Base-by-base conservation (phyloP, 2,888 invertebrate genomes). In the Epinotia ramella region DNA sequence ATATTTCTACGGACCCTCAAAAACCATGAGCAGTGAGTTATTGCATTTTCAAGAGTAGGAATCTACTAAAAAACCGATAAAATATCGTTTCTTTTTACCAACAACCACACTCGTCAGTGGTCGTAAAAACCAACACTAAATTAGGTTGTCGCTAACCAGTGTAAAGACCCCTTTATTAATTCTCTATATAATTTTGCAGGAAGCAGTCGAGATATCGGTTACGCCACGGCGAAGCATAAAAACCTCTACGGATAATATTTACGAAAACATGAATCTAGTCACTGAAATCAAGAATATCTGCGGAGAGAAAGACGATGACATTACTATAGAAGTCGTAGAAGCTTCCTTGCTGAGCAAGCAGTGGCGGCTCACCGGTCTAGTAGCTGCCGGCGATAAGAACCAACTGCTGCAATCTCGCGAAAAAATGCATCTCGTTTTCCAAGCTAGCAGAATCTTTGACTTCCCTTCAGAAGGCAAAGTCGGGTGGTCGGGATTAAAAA, bases 221-320 rank as follows among this genome's bases (percentile, higher is more conserved):
- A 91, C 93, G 2, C 95, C 95, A 0, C 91, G 95, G 4, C 91
- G 95, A 77, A 95, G 95, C 80, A 87, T 95, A 16, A 88, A 90
- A 63, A 88, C 88, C 16, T 79, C 85, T 7, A 84, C 87, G 7
- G 88, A 85, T 0, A 88, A 90, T 9, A 84, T 88, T 13, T 85
- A 91, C 49, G 95, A 96, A 80, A 96, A 95, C 70, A 90, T 97
- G 84, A 96, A 96, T 66, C 84, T 97, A 13, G 95, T 96, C 53
- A 89, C 97, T 3, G 96, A 96, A 83, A 92, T 97, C 0, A 96
- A 96, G 82, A 97, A 97, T 88, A 92, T 96, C 56, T 96, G 96
- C 86, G 95, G 95, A 81, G 92, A 95, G 16, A 96, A 96, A 82
- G 95, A 96, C 82, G 95, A 95, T 0, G 92, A 95, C 87, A 80